Conservation (phyloP, 2,113 vertebrate genomes). For the Brachyistius frenatus region DNA sequence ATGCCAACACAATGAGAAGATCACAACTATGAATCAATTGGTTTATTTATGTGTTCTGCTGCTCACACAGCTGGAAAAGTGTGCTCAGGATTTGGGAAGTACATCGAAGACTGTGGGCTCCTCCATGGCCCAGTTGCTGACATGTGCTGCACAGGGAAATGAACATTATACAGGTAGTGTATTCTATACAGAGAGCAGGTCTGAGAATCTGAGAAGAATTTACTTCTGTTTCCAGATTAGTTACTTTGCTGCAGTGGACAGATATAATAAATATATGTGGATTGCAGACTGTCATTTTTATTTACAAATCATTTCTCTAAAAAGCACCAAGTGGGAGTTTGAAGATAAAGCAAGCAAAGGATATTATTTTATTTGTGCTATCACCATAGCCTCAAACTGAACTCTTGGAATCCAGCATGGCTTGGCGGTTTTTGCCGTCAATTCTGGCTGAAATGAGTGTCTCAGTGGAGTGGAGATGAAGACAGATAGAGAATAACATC, state of each 20-base stretch:
- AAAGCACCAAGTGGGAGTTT: background rate
- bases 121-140: constrained; percentile 97
- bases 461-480: constrained; percentile 64
- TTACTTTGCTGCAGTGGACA: background rate
- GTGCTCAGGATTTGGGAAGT: constrained; percentile 96
- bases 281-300: constrained; percentile 20
- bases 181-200: background rate
- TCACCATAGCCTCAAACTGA: constrained; percentile 20
- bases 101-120: constrained; percentile 98
- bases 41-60: constrained; percentile 30
- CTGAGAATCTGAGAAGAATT: background rate
- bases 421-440: constrained; percentile 42
- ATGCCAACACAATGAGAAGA: background rate
- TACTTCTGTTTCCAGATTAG: background rate
- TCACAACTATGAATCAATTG: background rate
- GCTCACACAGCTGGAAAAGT: constrained; percentile 92
- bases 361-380: constrained; percentile 26
- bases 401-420: constrained; percentile 14
- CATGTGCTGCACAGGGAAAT: constrained; percentile 97
- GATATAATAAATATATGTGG: constrained; percentile 1
- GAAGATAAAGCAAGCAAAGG: constrained; percentile 10
- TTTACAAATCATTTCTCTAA: background rate
- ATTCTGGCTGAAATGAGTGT: constrained; percentile 46
- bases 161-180: constrained; percentile 96
- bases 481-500: constrained; percentile 65